Evolutionary conservation across 2,888 invertebrate species (phyloP).

Genomic region (Anarsia innoxiella): DNA sequence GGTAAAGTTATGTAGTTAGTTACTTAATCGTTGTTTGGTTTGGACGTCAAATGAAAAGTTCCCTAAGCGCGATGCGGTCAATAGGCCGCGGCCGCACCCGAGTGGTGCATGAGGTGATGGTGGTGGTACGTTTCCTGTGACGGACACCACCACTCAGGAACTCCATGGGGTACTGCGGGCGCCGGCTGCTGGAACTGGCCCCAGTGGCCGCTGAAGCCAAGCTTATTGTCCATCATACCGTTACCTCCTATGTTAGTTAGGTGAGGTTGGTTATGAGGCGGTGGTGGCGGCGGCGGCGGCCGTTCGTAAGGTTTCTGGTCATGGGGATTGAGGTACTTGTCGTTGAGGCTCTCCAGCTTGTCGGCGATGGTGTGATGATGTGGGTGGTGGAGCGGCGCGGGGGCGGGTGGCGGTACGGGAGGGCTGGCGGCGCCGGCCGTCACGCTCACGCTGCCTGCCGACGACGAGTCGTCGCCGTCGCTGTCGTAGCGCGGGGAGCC

Average conservation of each 20-base stretch:
- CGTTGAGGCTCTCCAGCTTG: conserved; percentile 69
- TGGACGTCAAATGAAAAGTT: conserved; percentile 64
- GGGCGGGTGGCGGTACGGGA: conserved; percentile 55
- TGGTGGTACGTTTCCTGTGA: conserved; percentile 69
- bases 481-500: conserved; percentile 87
- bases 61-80: conserved; percentile 78
- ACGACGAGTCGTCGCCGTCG: conserved; percentile 91
- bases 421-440: conserved; percentile 77
- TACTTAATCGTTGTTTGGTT: neutral
- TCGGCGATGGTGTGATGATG: conserved; percentile 66
- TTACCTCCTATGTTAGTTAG: conserved; percentile 75
- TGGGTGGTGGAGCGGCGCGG: conserved; percentile 45
- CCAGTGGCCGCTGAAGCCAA: conserved; percentile 84
- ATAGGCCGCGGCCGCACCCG: conserved; percentile 84
- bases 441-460: conserved; percentile 84
- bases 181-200: conserved; percentile 79
- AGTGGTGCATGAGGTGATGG: conserved; percentile 79
- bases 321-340: conserved; percentile 68
- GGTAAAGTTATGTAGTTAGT: too few species aligned
- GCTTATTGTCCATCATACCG: conserved; percentile 73
- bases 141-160: conserved; percentile 70
- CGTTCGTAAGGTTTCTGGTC: conserved; percentile 83
- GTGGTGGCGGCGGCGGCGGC: conserved; percentile 61
- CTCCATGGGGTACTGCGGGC: conserved; percentile 76
- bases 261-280: conserved; percentile 51